Evolutionary conservation across 2,797 vertebrate genomes (phyloP).

Genomic region (Rachycentron canadum): DNA sequence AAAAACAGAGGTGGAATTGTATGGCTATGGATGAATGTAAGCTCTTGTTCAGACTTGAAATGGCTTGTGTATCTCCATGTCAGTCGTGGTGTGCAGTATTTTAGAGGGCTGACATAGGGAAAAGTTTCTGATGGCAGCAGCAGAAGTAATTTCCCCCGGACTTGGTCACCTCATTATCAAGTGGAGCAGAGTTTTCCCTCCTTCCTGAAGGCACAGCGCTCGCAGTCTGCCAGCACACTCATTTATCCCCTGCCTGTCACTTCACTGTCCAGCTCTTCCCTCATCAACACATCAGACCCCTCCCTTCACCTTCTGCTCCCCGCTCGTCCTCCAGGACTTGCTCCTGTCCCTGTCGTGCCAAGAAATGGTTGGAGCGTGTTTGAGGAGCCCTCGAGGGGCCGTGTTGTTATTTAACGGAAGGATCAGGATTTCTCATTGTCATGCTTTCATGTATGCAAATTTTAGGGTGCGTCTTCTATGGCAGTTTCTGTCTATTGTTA

Average conservation of each 20-base stretch:
- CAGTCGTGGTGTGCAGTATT: background rate
- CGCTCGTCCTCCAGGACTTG: constrained; percentile 28
- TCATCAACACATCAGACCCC: constrained; percentile 29
- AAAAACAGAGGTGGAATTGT: constrained; percentile 1
- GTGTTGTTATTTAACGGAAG: constrained; percentile 29
- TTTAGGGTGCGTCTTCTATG: constrained; percentile 15
- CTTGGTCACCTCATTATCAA: constrained; percentile 65
- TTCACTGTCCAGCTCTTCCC: constrained; percentile 47
- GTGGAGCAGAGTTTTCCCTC: constrained; percentile 47
- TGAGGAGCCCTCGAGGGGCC: constrained; percentile 24
- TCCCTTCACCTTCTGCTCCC: constrained; percentile 47
- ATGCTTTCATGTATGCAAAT: constrained; percentile 33
- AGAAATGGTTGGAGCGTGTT: constrained; percentile 32
- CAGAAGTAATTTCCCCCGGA: constrained; percentile 45
- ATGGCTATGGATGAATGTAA: background rate
- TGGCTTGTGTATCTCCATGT: constrained; percentile 3
- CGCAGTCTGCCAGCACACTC: constrained; percentile 49
- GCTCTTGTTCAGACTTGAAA: background rate
- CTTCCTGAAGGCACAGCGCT: constrained; percentile 44
- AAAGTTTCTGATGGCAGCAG: constrained; percentile 38
- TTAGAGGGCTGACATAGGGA: constrained; percentile 22
- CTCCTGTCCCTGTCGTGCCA: constrained; percentile 34
- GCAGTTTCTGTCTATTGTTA: constrained; percentile 23
- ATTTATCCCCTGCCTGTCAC: constrained; percentile 60
- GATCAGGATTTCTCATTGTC: constrained; percentile 26